Percentiles rank a stretch among this genome's conserved stretches.
Conservation (phyloP, 2,113 vertebrate genomes). For the Perca schrenkii region DNA sequence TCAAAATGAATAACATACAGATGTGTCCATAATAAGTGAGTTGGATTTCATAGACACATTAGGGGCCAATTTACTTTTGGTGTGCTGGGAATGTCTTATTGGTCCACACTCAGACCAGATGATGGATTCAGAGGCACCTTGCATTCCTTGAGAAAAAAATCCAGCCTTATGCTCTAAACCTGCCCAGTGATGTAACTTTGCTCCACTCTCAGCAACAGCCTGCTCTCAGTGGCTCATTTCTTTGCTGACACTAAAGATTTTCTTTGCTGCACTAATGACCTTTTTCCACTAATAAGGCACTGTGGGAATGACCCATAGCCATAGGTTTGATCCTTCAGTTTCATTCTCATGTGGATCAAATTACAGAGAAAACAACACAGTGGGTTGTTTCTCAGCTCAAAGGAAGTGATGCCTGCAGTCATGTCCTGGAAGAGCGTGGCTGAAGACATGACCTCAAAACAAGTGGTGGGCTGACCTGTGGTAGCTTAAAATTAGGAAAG, state of each 20-base stretch:
- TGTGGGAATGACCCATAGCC: conserved; percentile 44
- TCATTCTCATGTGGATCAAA: conserved; percentile 62
- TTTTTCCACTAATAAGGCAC: conserved; percentile 50
- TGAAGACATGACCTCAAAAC: conserved; percentile 51
- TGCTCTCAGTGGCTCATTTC: conserved; percentile 2
- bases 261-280: conserved; percentile 55
- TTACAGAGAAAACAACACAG: conserved; percentile 57
- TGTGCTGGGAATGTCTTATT: neutral
- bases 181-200: conserved; percentile 22
- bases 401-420: conserved; percentile 37
- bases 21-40: neutral
- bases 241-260: conserved; percentile 32
- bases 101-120: neutral
- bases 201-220: neutral
- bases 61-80: neutral
- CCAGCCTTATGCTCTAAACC: conserved; percentile 12
- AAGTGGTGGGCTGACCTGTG: conserved; percentile 47
- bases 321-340: conserved; percentile 19
- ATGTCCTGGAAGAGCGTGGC: conserved; percentile 13
- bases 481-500: conserved; percentile 35
- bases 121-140: conserved; percentile 8
- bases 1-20: neutral
- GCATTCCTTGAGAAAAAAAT: neutral
- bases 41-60: neutral
- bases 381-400: conserved; percentile 39